Conservation (phyloP, 1,140 invertebrate genomes). For the Neodiprion lecontei region DNA sequence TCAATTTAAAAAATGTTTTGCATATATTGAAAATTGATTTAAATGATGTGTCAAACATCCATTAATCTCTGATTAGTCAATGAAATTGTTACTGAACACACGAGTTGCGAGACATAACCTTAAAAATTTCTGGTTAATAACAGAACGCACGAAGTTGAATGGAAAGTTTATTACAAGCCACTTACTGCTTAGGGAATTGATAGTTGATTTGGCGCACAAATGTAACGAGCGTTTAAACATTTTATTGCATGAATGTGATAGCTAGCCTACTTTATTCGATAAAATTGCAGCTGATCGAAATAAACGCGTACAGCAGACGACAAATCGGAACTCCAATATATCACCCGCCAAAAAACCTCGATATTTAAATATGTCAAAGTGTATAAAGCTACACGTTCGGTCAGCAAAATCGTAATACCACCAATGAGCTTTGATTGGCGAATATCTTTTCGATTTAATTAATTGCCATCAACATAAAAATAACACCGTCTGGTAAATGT, state of each 20-base stretch:
- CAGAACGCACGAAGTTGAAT: no score
- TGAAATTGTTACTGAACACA: no score
- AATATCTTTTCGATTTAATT: no score
- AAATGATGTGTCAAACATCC: background rate
- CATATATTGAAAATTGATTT: background rate
- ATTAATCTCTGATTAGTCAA: no score
- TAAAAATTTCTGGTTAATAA: no score
- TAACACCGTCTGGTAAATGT: no score
- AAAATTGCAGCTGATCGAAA: background rate
- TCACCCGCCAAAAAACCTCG: background rate
- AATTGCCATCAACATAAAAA: no score
- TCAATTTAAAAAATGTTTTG: background rate
- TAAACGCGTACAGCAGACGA: background rate
- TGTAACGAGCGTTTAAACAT: slow-evolving; percentile 30
- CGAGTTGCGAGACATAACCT: no score
- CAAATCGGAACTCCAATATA: background rate
- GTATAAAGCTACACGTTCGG: no score
- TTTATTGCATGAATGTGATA: slow-evolving; percentile 18
- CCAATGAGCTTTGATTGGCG: no score
- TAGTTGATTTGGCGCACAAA: slow-evolving; percentile 11
- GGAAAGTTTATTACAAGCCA: background rate
- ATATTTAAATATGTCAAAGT: background rate
- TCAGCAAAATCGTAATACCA: no score
- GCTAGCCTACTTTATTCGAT: slow-evolving; percentile 13
- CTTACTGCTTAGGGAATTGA: slow-evolving; percentile 20